Percentiles rank a stretch among this genome's conserved stretches.
These are phyloP conservation scores for Lacerta agilis DNA, from an alignment of 2,797 vertebrate genomes.

Conservation along the genomic window DNA sequence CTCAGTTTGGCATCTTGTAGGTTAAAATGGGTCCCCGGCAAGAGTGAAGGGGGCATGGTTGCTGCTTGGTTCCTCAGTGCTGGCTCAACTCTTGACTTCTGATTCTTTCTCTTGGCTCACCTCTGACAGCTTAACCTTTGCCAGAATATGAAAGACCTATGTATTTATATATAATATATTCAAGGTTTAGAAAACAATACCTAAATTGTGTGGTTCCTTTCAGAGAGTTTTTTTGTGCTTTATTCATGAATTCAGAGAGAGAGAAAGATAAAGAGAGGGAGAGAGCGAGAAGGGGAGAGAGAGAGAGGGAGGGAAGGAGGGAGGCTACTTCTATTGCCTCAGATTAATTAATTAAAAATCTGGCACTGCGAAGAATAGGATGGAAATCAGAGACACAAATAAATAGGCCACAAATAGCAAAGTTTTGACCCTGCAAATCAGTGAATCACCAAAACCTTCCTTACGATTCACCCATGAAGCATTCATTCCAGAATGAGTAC, in stretches of 20 bases:
- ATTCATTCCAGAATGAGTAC: constrained; percentile 17
- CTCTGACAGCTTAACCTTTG: constrained; percentile 47
- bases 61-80: too few relatives aligned
- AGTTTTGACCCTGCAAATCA: constrained; percentile 31
- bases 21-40: too few relatives aligned
- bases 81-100: too few relatives aligned
- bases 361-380: constrained; percentile 21
- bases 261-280: too few relatives aligned
- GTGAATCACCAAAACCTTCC: constrained; percentile 24
- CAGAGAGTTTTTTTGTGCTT: constrained; percentile 31
- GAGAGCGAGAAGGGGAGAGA: too few relatives aligned
- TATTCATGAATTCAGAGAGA: neutral
- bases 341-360: constrained; percentile 40
- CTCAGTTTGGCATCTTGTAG: too few relatives aligned
- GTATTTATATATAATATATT: constrained; percentile 38
- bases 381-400: constrained; percentile 29
- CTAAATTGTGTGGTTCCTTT: constrained; percentile 53
- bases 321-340: constrained; percentile 41
- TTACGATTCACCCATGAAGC: neutral
- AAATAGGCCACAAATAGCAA: constrained; percentile 30
- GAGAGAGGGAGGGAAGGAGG: too few relatives aligned
- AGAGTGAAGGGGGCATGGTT: too few relatives aligned
- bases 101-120: too few relatives aligned
- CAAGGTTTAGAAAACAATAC: constrained; percentile 27
- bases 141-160: constrained; percentile 26